Conservation (phyloP, 2,797 vertebrate genomes). For the Cyclopterus lumpus region DNA sequence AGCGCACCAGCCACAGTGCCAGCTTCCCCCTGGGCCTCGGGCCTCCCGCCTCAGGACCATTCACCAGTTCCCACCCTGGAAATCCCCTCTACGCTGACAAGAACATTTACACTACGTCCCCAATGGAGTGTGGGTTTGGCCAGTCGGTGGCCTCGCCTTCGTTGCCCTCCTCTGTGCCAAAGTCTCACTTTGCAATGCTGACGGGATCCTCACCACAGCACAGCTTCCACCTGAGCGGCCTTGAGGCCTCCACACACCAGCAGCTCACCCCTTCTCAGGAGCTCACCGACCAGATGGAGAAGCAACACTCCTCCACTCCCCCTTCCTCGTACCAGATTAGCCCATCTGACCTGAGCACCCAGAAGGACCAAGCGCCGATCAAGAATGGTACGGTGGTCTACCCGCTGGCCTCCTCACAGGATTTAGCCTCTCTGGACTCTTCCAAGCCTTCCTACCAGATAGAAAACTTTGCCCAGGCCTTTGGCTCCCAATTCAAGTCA, state of each 20-base stretch:
- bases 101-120: conserved; percentile 94
- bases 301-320: conserved; percentile 85
- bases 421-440: conserved; percentile 90
- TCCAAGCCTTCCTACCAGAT: conserved; percentile 97
- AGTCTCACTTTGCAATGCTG: conserved; percentile 97
- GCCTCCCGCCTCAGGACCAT: conserved; percentile 63
- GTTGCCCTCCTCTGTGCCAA: conserved; percentile 92
- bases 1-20: conserved; percentile 95
- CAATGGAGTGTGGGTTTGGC: conserved; percentile 93
- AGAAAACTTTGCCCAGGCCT: conserved; percentile 99
- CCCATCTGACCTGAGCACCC: conserved; percentile 88
- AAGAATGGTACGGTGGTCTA: conserved; percentile 85
- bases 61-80: conserved; percentile 66
- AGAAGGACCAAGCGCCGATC: conserved; percentile 85
- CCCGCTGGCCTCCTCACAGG: conserved; percentile 88
- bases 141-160: conserved; percentile 87
- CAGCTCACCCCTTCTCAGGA: conserved; percentile 99
- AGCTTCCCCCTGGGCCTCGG: conserved; percentile 90
- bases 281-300: conserved; percentile 96
- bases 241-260: conserved; percentile 93
- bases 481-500: conserved; percentile 97
- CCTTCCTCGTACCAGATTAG: conserved; percentile 90
- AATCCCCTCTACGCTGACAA: conserved; percentile 92
- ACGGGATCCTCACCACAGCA: conserved; percentile 89
- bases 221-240: conserved; percentile 92